phyloP scores from a whole-genome alignment of 2,888 invertebrate genomes.

The Raillietiella orientalis region DNA sequence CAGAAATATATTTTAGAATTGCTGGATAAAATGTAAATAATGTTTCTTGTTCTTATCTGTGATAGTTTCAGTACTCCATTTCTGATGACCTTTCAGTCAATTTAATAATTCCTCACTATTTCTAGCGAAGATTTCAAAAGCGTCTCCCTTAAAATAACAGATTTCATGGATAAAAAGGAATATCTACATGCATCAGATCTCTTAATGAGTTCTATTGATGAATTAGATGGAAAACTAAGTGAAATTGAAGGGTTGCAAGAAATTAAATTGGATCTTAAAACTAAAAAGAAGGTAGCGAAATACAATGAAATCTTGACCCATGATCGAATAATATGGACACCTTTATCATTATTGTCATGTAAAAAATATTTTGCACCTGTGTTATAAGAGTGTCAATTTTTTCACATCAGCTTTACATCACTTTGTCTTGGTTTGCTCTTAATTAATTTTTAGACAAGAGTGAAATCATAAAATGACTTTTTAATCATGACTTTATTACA shows the following conservation, averaged over 20 bases:
- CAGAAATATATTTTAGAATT: constrained; percentile 65
- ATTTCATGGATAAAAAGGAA: constrained; percentile 31
- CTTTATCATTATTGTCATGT: too few relatives aligned
- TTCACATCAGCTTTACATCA: too few relatives aligned
- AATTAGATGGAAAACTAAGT: constrained; percentile 33
- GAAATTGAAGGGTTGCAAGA: constrained; percentile 55
- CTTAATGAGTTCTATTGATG: constrained; percentile 29
- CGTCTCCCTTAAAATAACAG: constrained; percentile 30
- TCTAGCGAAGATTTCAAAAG: constrained; percentile 35
- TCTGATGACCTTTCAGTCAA: constrained; percentile 1
- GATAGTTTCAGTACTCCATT: constrained; percentile 4
- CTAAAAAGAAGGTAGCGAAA: constrained; percentile 22
- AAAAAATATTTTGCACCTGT: too few relatives aligned
- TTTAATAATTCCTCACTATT: constrained; percentile 5
- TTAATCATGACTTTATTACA: too few relatives aligned
- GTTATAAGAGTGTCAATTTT: too few relatives aligned
- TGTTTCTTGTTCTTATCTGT: constrained; percentile 2
- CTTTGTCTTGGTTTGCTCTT: too few relatives aligned
- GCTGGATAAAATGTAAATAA: constrained; percentile 51
- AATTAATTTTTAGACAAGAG: too few relatives aligned
- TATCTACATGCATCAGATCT: constrained; percentile 58
- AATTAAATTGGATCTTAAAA: constrained; percentile 35
- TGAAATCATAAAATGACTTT: too few relatives aligned
- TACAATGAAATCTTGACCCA: background rate
- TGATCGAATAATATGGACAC: too few relatives aligned